phyloP scores from a whole-genome alignment of 2,888 invertebrate genomes.

The Phasia obesa region DNA sequence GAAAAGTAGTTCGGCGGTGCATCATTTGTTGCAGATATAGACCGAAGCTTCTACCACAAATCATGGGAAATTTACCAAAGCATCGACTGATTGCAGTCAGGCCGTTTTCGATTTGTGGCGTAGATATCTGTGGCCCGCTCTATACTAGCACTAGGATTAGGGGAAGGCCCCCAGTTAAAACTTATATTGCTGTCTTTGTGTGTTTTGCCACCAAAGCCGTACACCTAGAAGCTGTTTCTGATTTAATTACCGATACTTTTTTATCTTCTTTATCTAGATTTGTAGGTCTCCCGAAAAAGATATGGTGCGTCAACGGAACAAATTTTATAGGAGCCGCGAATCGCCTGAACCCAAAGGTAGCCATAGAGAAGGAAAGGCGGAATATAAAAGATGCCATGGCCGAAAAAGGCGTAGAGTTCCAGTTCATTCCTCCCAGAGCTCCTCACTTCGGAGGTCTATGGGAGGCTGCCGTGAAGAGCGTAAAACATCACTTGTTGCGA shows the following conservation, averaged over 20 bases:
- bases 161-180: too few relatives aligned
- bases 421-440: slow-evolving; percentile 15
- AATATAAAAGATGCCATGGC: not conserved
- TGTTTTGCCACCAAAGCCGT: slow-evolving; percentile 36
- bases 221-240: slow-evolving; percentile 35
- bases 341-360: not conserved
- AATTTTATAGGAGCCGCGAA: slow-evolving; percentile 4
- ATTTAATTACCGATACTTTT: slow-evolving; percentile 40
- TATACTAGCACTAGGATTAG: too few relatives aligned
- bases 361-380: not conserved
- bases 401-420: slow-evolving; percentile 14
- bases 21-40: too few relatives aligned
- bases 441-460: slow-evolving; percentile 13
- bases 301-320: slow-evolving; percentile 22
- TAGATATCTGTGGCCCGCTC: too few relatives aligned
- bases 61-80: slow-evolving; percentile 6
- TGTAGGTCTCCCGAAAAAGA: slow-evolving; percentile 12
- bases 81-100: not conserved
- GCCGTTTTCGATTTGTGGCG: too few relatives aligned
- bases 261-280: slow-evolving; percentile 10
- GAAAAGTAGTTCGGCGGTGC: not conserved
- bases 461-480: slow-evolving; percentile 12
- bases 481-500: slow-evolving; percentile 10
- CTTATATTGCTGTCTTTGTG: too few relatives aligned
- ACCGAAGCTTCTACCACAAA: slow-evolving; percentile 4